Evolutionary conservation across 2,888 invertebrate species (phyloP).

Genomic region (Eudemis profundana): DNA sequence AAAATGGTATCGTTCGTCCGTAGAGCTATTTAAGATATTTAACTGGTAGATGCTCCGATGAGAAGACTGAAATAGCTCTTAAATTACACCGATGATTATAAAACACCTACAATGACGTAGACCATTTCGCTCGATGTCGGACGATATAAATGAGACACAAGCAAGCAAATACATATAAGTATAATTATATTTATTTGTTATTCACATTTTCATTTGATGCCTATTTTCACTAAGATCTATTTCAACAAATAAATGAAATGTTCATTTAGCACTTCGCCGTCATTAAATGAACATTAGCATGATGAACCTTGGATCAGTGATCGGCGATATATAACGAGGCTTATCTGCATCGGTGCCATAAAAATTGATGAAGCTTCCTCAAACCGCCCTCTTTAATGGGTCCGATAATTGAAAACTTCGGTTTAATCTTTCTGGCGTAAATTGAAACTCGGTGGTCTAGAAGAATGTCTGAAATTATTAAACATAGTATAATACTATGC

Average conservation of each 20-base stretch:
- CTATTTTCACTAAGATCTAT: not conserved
- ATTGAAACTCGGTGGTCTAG: constrained; percentile 67
- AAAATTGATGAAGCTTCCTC: constrained; percentile 68
- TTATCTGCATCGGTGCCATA: constrained; percentile 64
- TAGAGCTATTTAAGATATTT: no score
- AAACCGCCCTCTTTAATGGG: constrained; percentile 64
- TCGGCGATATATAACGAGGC: constrained; percentile 61
- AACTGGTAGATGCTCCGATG: no score
- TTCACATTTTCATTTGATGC: not conserved
- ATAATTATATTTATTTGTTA: no score
- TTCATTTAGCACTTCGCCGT: constrained; percentile 1
- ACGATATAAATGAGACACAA: no score
- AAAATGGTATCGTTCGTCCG: no score
- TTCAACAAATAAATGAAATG: not conserved
- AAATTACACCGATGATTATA: no score
- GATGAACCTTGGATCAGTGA: constrained; percentile 48
- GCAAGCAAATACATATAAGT: no score
- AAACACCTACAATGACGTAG: no score
- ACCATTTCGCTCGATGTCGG: no score
- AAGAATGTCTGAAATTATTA: constrained; percentile 58
- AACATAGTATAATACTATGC: constrained; percentile 28
- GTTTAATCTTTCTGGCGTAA: constrained; percentile 70
- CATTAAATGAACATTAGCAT: constrained; percentile 40
- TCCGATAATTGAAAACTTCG: constrained; percentile 77
- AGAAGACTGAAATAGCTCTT: no score